Evolutionary conservation across 2,113 vertebrate species (phyloP).

Genomic region (Crotophaga sulcirostris): DNA sequence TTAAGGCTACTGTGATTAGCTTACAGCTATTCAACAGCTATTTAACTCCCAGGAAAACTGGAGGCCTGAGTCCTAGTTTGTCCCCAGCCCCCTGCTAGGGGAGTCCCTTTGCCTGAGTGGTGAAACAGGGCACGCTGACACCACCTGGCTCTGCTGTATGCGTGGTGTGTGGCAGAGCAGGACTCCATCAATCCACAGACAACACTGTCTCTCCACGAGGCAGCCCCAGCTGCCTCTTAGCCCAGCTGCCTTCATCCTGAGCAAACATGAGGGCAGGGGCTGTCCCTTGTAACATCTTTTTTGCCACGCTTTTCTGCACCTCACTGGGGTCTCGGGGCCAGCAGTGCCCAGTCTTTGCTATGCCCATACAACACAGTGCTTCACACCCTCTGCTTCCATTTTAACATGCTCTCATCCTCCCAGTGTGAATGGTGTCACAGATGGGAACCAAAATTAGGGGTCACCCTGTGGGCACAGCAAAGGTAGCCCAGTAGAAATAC

Average conservation of each 20-base stretch:
- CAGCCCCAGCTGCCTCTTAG: neutral
- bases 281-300: neutral
- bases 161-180: fast-evolving
- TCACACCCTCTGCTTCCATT: neutral
- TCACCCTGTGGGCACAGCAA: neutral
- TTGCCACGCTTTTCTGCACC: neutral
- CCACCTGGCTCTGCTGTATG: fast-evolving
- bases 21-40: no score
- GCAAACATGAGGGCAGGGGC: neutral
- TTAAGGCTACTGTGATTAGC: no score
- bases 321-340: neutral
- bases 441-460: neutral
- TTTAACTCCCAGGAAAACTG: neutral
- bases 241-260: neutral
- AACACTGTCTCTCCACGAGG: neutral
- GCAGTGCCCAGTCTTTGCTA: neutral
- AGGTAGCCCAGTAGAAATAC: neutral
- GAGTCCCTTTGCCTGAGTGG: neutral
- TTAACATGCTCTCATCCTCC: fast-evolving
- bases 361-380: neutral
- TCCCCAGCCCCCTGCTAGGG: neutral
- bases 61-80: neutral
- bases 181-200: neutral
- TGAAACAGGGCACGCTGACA: fast-evolving
- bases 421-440: neutral